phyloP scores from a whole-genome alignment of 2,888 invertebrate genomes.

The Penaeus monodon region DNA sequence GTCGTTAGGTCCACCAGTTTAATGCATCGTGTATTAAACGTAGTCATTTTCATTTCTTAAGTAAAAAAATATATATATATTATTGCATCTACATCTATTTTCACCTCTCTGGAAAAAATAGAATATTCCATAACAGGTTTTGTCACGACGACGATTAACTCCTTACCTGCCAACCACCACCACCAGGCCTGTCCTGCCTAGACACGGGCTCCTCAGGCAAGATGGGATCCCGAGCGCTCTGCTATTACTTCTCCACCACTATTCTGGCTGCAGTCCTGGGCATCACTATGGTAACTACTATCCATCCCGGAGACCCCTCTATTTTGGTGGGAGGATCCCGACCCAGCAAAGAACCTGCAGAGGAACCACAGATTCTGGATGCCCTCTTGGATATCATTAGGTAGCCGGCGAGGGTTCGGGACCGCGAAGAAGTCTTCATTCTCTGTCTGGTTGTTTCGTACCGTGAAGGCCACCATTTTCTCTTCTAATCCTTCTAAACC shows the following conservation, averaged over 20 bases:
- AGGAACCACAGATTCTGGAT: slow-evolving; percentile 72
- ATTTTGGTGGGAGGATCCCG: slow-evolving; percentile 66
- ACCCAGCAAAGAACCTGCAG: slow-evolving; percentile 67
- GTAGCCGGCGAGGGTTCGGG: slow-evolving; percentile 67
- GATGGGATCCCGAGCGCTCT: slow-evolving; percentile 76
- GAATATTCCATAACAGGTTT: too few relatives aligned
- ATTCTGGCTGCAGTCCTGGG: slow-evolving; percentile 77
- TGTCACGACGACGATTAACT: too few relatives aligned
- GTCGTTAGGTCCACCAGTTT: too few relatives aligned
- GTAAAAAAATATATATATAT: too few relatives aligned
- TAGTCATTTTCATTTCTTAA: too few relatives aligned
- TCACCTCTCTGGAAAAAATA: too few relatives aligned
- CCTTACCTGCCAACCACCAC: background rate
- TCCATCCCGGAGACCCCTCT: slow-evolving; percentile 77
- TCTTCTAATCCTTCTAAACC: too few relatives aligned
- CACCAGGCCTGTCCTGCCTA: slow-evolving; percentile 76
- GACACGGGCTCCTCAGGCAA: slow-evolving; percentile 77
- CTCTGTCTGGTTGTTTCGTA: background rate
- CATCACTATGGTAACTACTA: slow-evolving; percentile 76
- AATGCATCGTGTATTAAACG: too few relatives aligned
- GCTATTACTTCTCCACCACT: slow-evolving; percentile 78
- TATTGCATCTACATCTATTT: too few relatives aligned
- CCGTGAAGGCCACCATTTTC: too few relatives aligned
- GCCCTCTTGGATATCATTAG: slow-evolving; percentile 76
- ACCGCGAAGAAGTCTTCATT: background rate